These are phyloP conservation scores for Xiphias gladius DNA, from an alignment of 2,113 vertebrate species.

Conservation along the genomic window DNA sequence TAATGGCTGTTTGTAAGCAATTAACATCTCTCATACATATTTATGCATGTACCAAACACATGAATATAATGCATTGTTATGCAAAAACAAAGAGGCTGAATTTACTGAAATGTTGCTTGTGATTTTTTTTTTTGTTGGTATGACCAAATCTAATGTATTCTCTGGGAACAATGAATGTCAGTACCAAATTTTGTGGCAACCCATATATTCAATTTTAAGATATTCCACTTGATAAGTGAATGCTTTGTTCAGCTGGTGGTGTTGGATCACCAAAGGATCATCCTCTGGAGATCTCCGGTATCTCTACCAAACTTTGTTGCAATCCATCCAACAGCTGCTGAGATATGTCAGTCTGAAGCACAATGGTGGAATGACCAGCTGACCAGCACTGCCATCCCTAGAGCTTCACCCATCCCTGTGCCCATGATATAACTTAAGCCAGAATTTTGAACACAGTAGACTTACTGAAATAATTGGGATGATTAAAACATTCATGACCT, in stretches of 20 bases:
- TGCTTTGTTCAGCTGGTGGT: neutral
- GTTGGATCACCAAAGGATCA: neutral
- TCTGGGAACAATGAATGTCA: too few relatives aligned
- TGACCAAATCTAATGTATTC: neutral
- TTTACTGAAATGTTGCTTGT: neutral
- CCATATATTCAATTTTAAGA: too few relatives aligned
- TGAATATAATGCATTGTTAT: neutral
- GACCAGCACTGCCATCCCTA: neutral
- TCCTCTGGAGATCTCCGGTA: too few relatives aligned
- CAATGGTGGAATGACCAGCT: neutral
- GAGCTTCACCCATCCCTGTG: too few relatives aligned
- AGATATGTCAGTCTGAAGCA: neutral
- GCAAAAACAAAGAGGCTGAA: neutral
- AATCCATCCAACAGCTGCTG: neutral
- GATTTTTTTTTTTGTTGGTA: neutral
- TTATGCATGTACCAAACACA: neutral
- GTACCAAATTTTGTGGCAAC: too few relatives aligned
- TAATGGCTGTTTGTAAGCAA: slow-evolving; percentile 4
- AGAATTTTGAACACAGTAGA: neutral
- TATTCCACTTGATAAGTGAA: too few relatives aligned
- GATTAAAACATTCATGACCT: neutral
- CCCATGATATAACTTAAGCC: neutral
- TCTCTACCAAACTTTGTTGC: too few relatives aligned
- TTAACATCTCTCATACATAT: neutral
- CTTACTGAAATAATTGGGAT: neutral